phyloP scores from a whole-genome alignment of 2,113 vertebrate species.

The Trochalopteron elliotii region DNA sequence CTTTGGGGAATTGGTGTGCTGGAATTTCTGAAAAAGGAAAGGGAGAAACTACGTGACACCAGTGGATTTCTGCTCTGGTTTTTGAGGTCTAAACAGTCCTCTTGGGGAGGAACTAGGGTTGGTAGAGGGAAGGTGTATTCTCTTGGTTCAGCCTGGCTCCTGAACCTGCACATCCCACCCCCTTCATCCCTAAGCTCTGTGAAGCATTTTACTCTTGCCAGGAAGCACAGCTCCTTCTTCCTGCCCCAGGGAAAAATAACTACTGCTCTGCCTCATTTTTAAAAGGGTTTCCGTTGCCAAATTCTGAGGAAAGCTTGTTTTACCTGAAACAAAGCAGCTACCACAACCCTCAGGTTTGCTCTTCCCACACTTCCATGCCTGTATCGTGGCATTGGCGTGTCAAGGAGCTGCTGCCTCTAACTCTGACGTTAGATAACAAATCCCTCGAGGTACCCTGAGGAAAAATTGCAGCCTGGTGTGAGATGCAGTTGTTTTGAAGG shows the following conservation, averaged over 20 bases:
- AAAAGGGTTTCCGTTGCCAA: background rate
- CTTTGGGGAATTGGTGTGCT: background rate
- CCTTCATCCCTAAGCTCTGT: background rate
- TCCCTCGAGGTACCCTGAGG: background rate
- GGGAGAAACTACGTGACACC: fast-evolving
- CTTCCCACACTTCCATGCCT: background rate
- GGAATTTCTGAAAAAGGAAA: background rate
- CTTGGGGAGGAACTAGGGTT: background rate
- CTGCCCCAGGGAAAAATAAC: background rate
- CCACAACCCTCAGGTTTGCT: background rate
- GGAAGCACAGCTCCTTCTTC: background rate
- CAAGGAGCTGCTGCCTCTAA: background rate
- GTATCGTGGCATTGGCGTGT: background rate
- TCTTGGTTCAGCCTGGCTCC: background rate
- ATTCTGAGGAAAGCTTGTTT: background rate
- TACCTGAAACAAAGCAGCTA: background rate
- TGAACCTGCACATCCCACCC: background rate
- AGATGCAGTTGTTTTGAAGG: slow-evolving; percentile 16
- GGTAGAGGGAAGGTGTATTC: background rate
- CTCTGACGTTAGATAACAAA: background rate
- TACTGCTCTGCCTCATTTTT: background rate
- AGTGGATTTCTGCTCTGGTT: background rate
- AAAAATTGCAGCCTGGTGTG: background rate
- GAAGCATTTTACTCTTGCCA: background rate
- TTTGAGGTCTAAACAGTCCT: background rate